Base-by-base conservation (phyloP, 2,797 vertebrate species). In the Enteromius viviparus region DNA sequence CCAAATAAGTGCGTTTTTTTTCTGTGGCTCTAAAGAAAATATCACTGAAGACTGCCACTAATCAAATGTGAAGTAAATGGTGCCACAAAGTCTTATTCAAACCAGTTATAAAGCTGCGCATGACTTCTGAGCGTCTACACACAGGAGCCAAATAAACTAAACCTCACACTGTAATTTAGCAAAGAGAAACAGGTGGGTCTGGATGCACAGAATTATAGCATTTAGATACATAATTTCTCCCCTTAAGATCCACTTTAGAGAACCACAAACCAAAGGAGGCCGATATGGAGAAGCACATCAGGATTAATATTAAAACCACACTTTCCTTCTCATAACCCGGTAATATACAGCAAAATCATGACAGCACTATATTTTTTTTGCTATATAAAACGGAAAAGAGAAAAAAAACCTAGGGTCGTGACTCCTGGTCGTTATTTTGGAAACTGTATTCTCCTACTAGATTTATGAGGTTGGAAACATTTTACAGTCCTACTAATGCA, bases 391-490 rank as follows among this genome's bases (percentile, higher is more conserved):
- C 11, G 14, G 66, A 37, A 88, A 65, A 65, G 47, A 51, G 40
- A 66, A 74, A 19, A 75, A 76, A 68, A 79, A 29, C 1, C 6
- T 32, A 34, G 15, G n/a, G 58, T 82, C 37, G 8, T 64, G 75
- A 76, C 49, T 62, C 42, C 74, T 64, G 19, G 34, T 78, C 45
- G 37, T 69, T 70, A 80, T 72, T 76, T 76, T 76, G 55, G 78
- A 79, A 76, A 78, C 58, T 4, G n/a, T 29, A 79, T 84, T 29
- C 76, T 80, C 10, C 53, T 62, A 29, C 70, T 62, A 47, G 49
- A 85, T 88, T 75, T 82, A 84, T 77, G 45, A 80, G 45, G 49
- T 32, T 85, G 64, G 83, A 84, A 84, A 77, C 42, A 74, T 84
- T 80, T 82, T 81, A 85, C 77, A 79, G 58, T 45, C 34, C 62